These are phyloP conservation scores for Lampris megalopsis DNA, from an alignment of 2,113 vertebrate species.

Conservation along the genomic window DNA sequence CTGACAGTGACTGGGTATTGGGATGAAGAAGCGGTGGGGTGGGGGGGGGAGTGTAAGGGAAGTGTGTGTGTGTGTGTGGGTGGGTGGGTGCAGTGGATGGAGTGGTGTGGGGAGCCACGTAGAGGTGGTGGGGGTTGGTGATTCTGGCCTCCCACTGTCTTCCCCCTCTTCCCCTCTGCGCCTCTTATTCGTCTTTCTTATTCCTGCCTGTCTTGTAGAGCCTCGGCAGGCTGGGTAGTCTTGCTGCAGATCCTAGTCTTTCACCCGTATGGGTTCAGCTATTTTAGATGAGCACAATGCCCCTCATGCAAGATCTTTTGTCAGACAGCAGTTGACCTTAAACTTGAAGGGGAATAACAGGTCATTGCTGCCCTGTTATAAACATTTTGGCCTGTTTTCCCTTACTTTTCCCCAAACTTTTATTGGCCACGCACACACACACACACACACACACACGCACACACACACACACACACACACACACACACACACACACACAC, in stretches of 20 bases:
- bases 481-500: slow-evolving; percentile 22
- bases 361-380: slow-evolving; percentile 68
- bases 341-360: slow-evolving; percentile 73
- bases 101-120: slow-evolving; percentile 78
- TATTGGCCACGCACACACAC: slow-evolving; percentile 33
- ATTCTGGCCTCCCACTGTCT: slow-evolving; percentile 68
- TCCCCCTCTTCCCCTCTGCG: slow-evolving; percentile 49
- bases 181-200: slow-evolving; percentile 57
- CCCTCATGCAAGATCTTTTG: slow-evolving; percentile 58
- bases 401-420: slow-evolving; percentile 43
- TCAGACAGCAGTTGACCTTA: slow-evolving; percentile 72
- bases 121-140: slow-evolving; percentile 80
- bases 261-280: slow-evolving; percentile 49
- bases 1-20: slow-evolving; percentile 97
- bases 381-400: slow-evolving; percentile 57
- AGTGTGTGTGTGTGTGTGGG: slow-evolving; percentile 19
- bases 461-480: neutral
- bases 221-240: slow-evolving; percentile 63
- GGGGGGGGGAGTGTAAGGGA: slow-evolving; percentile 47
- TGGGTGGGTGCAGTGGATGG: slow-evolving; percentile 49
- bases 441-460: neutral
- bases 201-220: slow-evolving; percentile 31
- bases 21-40: slow-evolving; percentile 84
- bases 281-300: slow-evolving; percentile 64
- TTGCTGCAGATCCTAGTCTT: slow-evolving; percentile 53